These are phyloP conservation scores for Eueremaeus valkanovi DNA, from an alignment of 2,888 invertebrate genomes.

Conservation along the genomic window DNA sequence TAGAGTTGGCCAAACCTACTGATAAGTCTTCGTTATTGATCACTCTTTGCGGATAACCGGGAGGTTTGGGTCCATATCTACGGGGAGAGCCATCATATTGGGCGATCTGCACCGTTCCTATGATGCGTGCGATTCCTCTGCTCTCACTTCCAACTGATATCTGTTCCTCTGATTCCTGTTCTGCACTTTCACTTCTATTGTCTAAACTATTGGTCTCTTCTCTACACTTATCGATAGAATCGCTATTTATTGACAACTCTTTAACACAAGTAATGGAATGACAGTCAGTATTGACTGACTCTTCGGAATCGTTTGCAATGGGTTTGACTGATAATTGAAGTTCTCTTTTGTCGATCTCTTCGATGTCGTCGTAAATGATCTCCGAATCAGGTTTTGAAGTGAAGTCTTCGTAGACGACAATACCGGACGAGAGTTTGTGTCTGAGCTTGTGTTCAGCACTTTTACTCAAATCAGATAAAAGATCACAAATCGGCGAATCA, in stretches of 20 bases:
- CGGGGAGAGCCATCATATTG: constrained; percentile 87
- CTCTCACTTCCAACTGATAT: constrained; percentile 42
- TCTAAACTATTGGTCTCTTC: not conserved
- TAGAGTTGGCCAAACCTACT: constrained; percentile 5
- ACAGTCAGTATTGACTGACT: not conserved
- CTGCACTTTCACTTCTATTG: not conserved
- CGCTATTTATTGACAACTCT: not conserved
- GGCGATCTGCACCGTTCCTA: constrained; percentile 81
- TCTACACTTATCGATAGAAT: not conserved
- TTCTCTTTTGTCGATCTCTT: constrained; percentile 24
- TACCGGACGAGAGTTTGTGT: constrained; percentile 19
- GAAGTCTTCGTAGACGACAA: constrained; percentile 26
- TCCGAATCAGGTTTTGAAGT: not conserved
- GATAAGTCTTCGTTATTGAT: constrained; percentile 21
- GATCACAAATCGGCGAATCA: constrained; percentile 23
- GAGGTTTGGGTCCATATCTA: constrained; percentile 71
- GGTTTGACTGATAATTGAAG: constrained; percentile 7
- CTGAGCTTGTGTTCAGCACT: constrained; percentile 18
- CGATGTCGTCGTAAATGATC: constrained; percentile 32
- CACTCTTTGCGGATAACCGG: constrained; percentile 73
- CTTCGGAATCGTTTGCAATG: not conserved
- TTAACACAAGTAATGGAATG: not conserved
- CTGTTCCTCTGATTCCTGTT: not conserved
- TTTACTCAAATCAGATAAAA: constrained; percentile 25
- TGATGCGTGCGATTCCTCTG: constrained; percentile 54